Conservation (phyloP, 2,888 invertebrate species). For the Phorcus lineatus region DNA sequence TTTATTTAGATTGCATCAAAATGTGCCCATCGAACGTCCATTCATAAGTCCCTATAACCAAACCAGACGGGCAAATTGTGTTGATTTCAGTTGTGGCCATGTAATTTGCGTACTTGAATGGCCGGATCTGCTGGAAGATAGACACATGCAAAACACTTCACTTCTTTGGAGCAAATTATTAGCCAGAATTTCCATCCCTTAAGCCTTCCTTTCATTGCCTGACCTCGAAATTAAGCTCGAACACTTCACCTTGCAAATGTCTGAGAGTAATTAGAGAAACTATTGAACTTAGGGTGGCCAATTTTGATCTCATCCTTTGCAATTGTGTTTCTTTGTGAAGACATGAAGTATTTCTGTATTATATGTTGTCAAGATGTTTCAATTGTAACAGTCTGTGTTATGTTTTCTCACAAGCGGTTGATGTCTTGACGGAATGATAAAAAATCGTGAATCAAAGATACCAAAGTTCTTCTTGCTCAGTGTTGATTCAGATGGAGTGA, state of each 20-base stretch:
- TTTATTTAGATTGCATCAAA: neutral
- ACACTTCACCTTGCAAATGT: neutral
- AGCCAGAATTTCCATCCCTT: neutral
- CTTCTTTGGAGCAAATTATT: neutral
- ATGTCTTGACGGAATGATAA: neutral
- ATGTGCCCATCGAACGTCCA: neutral
- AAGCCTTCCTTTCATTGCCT: neutral
- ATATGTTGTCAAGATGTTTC: neutral
- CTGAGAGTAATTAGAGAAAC: neutral
- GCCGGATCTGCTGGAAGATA: neutral
- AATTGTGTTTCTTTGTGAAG: neutral
- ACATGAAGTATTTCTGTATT: neutral
- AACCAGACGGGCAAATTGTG: slow-evolving; percentile 15
- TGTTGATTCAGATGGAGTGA: neutral
- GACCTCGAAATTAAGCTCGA: neutral
- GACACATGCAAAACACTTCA: neutral
- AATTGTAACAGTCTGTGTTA: neutral
- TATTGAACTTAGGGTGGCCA: neutral
- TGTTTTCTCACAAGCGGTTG: neutral
- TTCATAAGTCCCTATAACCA: slow-evolving; percentile 19
- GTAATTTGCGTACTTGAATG: neutral
- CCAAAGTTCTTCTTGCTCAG: neutral
- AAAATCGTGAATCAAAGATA: neutral
- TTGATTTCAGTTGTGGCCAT: neutral
- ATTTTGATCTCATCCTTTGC: neutral